Conservation (phyloP, 2,888 invertebrate species). For the Meta bourneti region DNA sequence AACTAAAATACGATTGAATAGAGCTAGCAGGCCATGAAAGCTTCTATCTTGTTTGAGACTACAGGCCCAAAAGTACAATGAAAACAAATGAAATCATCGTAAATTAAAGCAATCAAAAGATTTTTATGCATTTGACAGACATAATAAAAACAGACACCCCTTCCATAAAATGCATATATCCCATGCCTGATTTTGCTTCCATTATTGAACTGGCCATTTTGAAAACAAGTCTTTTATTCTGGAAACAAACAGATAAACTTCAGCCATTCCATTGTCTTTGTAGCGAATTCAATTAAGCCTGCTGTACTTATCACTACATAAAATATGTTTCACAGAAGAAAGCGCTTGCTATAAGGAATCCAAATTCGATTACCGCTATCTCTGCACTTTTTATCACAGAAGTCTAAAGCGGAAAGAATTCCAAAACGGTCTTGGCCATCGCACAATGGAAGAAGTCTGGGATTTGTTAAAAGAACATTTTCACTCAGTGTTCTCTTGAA, state of each 20-base stretch:
- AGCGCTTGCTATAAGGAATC: background rate
- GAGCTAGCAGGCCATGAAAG: background rate
- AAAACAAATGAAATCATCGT: background rate
- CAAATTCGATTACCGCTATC: background rate
- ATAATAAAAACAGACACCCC: background rate
- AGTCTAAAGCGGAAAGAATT: background rate
- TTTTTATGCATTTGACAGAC: background rate
- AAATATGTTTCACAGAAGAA: background rate
- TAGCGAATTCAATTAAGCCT: background rate
- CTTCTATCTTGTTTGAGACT: background rate
- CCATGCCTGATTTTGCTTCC: too few relatives aligned
- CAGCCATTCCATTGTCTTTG: background rate
- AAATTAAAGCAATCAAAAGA: background rate
- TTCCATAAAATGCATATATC: background rate
- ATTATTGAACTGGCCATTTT: background rate
- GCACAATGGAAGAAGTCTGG: background rate
- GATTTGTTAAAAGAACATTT: background rate
- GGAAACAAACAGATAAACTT: background rate
- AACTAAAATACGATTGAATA: background rate
- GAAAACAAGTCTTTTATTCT: background rate
- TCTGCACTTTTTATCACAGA: background rate
- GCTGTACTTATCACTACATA: background rate
- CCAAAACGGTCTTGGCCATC: background rate
- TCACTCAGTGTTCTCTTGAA: too few relatives aligned
- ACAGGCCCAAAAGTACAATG: background rate